Evolutionary conservation across 2,888 invertebrate genomes (phyloP).

Genomic region (Apeira syringaria): DNA sequence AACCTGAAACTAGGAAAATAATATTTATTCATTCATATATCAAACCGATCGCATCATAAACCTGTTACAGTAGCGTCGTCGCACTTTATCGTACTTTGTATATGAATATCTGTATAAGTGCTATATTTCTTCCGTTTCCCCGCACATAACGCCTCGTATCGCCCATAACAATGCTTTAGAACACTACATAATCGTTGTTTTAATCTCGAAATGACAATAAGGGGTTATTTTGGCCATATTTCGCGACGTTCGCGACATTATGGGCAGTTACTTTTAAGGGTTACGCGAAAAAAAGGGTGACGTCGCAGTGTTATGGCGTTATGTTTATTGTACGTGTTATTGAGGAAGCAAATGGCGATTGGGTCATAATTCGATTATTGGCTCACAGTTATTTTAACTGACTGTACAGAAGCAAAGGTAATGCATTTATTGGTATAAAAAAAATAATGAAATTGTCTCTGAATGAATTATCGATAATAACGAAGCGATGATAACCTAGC

Average conservation of each 20-base stretch:
- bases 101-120: not conserved
- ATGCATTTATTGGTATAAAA: no score
- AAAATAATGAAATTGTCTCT: no score
- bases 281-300: conserved; percentile 1
- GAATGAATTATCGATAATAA: no score
- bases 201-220: conserved; percentile 18
- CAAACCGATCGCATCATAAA: no score
- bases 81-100: no score
- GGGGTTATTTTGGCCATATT: conserved; percentile 8
- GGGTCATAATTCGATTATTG: not conserved
- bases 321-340: not conserved
- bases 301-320: not conserved
- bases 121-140: not conserved
- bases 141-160: conserved; percentile 5
- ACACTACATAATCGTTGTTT: conserved; percentile 15
- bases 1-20: no score
- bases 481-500: no score
- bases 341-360: not conserved
- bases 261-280: conserved; percentile 15
- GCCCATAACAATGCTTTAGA: conserved; percentile 12
- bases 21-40: no score
- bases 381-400: no score
- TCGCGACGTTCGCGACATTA: conserved; percentile 13
- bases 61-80: no score
- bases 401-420: no score